A percentile compares a stretch with the other conserved stretches of the same genome.
These are phyloP conservation scores for Camelus bactrianus DNA, from an alignment of 2,113 vertebrate species.

Conservation along the genomic window DNA sequence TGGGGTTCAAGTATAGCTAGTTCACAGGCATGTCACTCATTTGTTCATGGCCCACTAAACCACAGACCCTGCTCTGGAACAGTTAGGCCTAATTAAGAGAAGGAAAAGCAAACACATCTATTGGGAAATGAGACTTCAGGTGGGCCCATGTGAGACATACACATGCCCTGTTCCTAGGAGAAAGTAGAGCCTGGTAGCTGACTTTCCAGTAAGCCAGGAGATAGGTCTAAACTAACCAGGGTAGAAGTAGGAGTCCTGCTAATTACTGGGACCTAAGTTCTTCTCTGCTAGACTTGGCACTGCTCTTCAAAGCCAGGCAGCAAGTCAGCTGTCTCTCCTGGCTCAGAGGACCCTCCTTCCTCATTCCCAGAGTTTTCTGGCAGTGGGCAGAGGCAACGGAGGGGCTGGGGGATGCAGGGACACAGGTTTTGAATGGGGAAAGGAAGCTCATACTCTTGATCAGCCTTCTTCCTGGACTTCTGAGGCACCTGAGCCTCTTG, in stretches of 20 bases:
- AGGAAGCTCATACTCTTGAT: slow-evolving; percentile 80
- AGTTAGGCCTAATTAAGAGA: slow-evolving; percentile 1
- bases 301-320: slow-evolving; percentile 63
- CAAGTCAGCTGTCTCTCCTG: slow-evolving; percentile 84
- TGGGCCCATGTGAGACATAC: background rate
- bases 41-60: slow-evolving; percentile 31
- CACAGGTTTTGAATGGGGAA: slow-evolving; percentile 66
- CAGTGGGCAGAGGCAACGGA: slow-evolving; percentile 86
- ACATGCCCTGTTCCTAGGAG: background rate
- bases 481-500: background rate
- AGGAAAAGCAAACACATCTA: slow-evolving; percentile 3
- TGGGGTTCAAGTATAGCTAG: background rate
- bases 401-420: slow-evolving; percentile 76
- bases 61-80: background rate
- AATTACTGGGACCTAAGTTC: slow-evolving; percentile 44
- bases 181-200: background rate
- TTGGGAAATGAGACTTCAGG: background rate
- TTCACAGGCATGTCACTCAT: slow-evolving; percentile 41
- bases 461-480: background rate
- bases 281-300: background rate
- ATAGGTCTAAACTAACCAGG: slow-evolving; percentile 28
- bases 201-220: slow-evolving; percentile 20
- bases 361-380: slow-evolving; percentile 62
- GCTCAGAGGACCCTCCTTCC: slow-evolving; percentile 49
- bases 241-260: background rate